Evolutionary conservation across 2,888 invertebrate genomes (phyloP).

Genomic region (Notocelia uddmanniana): DNA sequence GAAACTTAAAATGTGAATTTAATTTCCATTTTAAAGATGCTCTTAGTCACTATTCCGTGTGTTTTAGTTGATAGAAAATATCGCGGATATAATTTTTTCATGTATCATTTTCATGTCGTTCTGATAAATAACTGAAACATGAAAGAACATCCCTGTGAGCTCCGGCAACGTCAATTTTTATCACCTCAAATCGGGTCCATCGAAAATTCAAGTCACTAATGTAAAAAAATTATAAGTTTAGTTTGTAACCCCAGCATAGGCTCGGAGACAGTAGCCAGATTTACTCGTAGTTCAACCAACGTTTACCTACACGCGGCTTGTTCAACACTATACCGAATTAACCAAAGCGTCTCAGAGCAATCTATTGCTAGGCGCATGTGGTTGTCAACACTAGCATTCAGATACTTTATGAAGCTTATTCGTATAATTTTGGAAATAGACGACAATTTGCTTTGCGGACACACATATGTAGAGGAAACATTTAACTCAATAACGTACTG

Average conservation of each 20-base stretch:
- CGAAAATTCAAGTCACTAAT: background rate
- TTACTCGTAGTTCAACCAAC: background rate
- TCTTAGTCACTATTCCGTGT: background rate
- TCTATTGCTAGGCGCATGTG: background rate
- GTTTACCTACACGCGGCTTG: slow-evolving; percentile 6
- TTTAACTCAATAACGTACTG: too few species aligned
- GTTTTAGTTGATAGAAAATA: background rate
- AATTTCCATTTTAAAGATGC: too few species aligned
- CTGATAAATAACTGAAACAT: background rate
- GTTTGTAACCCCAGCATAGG: background rate
- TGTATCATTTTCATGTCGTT: background rate
- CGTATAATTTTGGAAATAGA: background rate
- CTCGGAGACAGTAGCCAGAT: background rate
- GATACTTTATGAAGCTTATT: background rate
- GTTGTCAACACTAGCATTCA: slow-evolving; percentile 1
- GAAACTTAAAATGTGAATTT: too few species aligned
- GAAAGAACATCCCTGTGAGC: too few species aligned
- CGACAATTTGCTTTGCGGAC: background rate
- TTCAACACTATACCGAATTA: slow-evolving; percentile 9
- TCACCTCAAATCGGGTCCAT: too few species aligned
- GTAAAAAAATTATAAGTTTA: background rate
- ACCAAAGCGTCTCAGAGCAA: background rate
- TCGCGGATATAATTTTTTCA: background rate
- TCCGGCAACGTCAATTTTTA: too few species aligned
- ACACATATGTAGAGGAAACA: too few species aligned